Evolutionary conservation across 1,140 invertebrate genomes (phyloP), one percentile per base, ranked within the genome.

Genomic region (Cryptotermes secundus): DNA sequence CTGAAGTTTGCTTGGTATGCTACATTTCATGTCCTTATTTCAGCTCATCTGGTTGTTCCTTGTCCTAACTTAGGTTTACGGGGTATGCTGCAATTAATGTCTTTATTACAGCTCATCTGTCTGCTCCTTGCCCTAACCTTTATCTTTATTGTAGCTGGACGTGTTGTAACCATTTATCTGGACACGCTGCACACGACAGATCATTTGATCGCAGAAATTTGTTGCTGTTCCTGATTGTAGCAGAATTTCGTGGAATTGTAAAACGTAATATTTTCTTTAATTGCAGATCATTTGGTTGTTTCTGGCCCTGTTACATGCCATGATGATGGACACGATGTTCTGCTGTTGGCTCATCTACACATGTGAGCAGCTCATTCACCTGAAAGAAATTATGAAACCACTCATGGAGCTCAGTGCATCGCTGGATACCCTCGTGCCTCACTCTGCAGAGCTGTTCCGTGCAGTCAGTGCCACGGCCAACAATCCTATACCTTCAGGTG

Each of bases 321-420:
- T 96, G 87, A 90, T 95, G 2, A 87, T 94, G 79, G 95, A 96
- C 87, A 92, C 95, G 0, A 89, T 96, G 85, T 96, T 96, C 89
- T 96, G 95, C 86, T 96, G 94, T 2, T 96, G 95, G 94, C 87
- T 96, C 72, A 93, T 96, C 45, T 96, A 96, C 86, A 94, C 95
- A 1, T 96, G 96, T 86, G 95, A 96, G 87, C 96, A 96, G 87
- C 88, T 96, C 22, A 94, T 95, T 87, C 96, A 96, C 90, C 88
- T 96, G 12, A 96, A 96, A 86, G 94, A 94, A 80, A 96, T 96
- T 79, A 94, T 96, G 93, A 95, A 95, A 86, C 95, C 95, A 0
- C 88, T 96, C 35, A 96, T 96, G 94, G 95, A 96, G 87, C 91
- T 96, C 1, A 96, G 95, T 31, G 94, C 95, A 2, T 93, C 95